Percentiles rank a stretch among this genome's conserved stretches.
phyloP scores from a whole-genome alignment of 2,113 vertebrate genomes.

The Muntiacus muntjak region DNA sequence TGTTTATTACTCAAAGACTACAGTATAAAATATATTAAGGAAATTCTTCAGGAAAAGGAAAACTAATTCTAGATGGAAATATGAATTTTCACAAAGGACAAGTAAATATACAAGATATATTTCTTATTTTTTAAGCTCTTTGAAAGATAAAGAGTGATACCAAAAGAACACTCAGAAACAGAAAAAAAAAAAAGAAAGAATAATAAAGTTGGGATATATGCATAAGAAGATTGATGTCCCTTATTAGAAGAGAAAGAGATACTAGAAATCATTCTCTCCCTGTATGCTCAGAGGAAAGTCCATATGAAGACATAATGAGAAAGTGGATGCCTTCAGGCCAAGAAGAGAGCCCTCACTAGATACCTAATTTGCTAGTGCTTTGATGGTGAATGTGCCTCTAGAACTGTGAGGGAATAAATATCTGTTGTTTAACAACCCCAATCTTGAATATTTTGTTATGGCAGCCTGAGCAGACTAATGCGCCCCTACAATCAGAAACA shows the following conservation, averaged over 20 bases:
- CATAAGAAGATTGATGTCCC: background rate
- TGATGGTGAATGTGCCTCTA: background rate
- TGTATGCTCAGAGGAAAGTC: background rate
- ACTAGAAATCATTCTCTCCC: background rate
- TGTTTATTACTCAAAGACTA: background rate
- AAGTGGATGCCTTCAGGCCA: background rate
- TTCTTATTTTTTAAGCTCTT: background rate
- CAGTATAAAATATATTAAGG: background rate
- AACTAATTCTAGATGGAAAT: background rate
- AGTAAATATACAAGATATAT: background rate
- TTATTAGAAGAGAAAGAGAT: background rate
- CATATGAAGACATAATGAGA: background rate
- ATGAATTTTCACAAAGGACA: background rate
- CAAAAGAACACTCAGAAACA: background rate
- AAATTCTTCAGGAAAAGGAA: background rate
- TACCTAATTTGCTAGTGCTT: background rate
- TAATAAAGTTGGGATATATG: background rate
- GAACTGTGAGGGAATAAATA: background rate
- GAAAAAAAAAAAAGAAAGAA: background rate
- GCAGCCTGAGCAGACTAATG: background rate
- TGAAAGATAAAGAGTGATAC: background rate
- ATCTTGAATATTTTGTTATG: background rate
- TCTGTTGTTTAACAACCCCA: background rate
- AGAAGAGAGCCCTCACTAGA: background rate
- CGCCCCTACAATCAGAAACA: background rate